Conservation (phyloP, 2,113 vertebrate genomes). For the Micromys minutus region DNA sequence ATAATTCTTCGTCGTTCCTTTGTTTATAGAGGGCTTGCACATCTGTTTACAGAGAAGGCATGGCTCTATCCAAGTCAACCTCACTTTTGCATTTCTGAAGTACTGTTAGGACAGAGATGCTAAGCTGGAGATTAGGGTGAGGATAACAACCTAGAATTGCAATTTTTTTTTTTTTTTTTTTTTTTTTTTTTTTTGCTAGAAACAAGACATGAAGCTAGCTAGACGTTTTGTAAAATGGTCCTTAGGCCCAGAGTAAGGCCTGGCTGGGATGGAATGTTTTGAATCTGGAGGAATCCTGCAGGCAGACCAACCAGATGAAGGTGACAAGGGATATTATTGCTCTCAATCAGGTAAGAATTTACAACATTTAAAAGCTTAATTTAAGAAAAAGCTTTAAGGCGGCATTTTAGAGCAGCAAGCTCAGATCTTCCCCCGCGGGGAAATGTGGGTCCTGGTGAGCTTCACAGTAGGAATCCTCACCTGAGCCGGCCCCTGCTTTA, state of each 20-base stretch:
- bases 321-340: neutral
- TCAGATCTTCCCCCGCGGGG: neutral
- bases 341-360: neutral
- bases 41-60: neutral
- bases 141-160: neutral
- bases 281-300: neutral
- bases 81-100: slow-evolving; percentile 16
- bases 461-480: slow-evolving; percentile 53
- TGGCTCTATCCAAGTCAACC: neutral
- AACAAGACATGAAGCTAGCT: neutral
- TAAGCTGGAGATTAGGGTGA: neutral
- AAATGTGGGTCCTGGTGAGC: slow-evolving; percentile 25
- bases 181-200: neutral
- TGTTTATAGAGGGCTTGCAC: neutral
- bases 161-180: too few relatives aligned
- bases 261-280: neutral
- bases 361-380: slow-evolving; percentile 15
- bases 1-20: slow-evolving; percentile 6
- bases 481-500: slow-evolving; percentile 50
- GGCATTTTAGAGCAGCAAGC: slow-evolving; percentile 16
- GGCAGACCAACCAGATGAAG: neutral
- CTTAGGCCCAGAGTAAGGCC: neutral
- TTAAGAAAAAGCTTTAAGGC: neutral
- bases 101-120: neutral
- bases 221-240: neutral